Conservation (phyloP, 1,140 invertebrate genomes). For the Metaphire vulgaris region DNA sequence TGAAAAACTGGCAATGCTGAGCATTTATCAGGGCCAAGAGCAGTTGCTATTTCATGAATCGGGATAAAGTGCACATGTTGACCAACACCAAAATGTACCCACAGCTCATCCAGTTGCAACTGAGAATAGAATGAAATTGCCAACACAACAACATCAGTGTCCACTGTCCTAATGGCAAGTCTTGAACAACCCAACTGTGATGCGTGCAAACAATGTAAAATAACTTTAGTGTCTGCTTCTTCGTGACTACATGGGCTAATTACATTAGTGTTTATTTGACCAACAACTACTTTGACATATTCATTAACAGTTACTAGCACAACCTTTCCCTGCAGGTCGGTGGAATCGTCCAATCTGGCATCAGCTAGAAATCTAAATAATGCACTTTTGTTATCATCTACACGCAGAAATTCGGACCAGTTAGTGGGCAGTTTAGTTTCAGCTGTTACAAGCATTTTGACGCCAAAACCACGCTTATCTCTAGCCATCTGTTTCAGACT, state of each 20-base stretch:
- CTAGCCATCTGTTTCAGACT: background rate
- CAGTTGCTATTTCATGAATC: constrained; percentile 18
- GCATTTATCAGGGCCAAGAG: constrained; percentile 21
- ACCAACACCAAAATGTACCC: constrained; percentile 31
- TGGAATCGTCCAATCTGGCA: background rate
- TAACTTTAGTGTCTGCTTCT: constrained; percentile 36
- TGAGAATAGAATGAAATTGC: constrained; percentile 24
- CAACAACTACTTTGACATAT: background rate
- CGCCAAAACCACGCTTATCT: background rate
- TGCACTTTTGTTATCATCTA: background rate
- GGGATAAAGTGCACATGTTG: constrained; percentile 19
- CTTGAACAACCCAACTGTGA: constrained; percentile 24
- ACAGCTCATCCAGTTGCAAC: constrained; percentile 23
- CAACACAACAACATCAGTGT: constrained; percentile 38
- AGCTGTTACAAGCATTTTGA: background rate
- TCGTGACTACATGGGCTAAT: constrained; percentile 35
- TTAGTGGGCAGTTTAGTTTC: background rate
- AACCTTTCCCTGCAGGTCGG: background rate
- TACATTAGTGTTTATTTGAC: background rate
- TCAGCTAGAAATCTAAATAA: background rate
- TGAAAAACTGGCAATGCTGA: constrained; percentile 30
- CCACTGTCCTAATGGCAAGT: constrained; percentile 32
- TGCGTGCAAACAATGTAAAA: constrained; percentile 35
- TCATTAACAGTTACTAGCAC: background rate
- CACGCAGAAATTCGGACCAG: background rate